Evolutionary conservation across 2,113 vertebrate genomes (phyloP).

Genomic region (Plectropomus leopardus): DNA sequence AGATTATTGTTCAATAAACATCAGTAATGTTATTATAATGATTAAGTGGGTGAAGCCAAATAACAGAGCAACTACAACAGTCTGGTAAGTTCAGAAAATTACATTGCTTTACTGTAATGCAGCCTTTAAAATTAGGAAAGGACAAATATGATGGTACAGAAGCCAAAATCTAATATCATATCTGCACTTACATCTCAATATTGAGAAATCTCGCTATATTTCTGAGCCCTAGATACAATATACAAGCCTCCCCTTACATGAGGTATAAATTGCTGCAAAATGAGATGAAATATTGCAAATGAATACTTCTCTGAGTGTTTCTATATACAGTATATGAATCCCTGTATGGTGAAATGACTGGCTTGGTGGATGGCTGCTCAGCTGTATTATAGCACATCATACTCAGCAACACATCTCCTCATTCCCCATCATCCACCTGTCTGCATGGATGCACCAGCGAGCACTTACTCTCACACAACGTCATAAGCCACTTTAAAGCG

Average conservation of each 20-base stretch:
- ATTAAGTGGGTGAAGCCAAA: too few relatives aligned
- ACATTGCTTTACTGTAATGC: too few relatives aligned
- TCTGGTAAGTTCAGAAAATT: too few relatives aligned
- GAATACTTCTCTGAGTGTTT: background rate
- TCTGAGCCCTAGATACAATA: too few relatives aligned
- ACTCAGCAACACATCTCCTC: conserved; percentile 13
- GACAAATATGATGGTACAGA: too few relatives aligned
- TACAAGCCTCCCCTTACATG: background rate
- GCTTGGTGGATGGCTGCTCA: conserved; percentile 22
- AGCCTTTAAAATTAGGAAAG: too few relatives aligned
- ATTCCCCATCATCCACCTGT: conserved; percentile 34
- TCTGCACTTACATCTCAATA: too few relatives aligned
- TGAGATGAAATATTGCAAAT: background rate
- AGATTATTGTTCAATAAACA: too few relatives aligned
- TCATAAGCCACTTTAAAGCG: conserved; percentile 35
- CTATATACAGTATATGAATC: background rate
- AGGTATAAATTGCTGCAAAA: background rate
- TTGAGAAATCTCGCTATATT: too few relatives aligned
- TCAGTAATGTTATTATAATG: too few relatives aligned
- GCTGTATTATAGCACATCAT: conserved; percentile 25
- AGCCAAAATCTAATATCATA: too few relatives aligned
- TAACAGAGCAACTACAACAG: too few relatives aligned
- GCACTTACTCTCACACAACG: conserved; percentile 21
- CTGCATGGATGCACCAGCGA: conserved; percentile 31
- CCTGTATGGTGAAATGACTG: background rate